Conservation (phyloP, 2,797 vertebrate genomes). For the Pristis pectinata region DNA sequence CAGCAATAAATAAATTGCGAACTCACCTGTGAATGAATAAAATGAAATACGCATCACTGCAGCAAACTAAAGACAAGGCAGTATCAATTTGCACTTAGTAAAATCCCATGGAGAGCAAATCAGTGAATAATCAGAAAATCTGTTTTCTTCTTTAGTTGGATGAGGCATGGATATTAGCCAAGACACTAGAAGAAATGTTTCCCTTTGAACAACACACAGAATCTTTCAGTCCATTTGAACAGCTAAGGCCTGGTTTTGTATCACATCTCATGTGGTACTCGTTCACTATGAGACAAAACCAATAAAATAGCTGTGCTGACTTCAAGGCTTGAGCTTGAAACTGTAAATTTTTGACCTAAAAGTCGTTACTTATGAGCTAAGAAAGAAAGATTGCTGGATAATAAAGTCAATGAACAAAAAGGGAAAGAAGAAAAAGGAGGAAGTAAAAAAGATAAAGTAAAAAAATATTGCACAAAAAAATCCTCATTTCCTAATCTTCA, state of each 20-base stretch:
- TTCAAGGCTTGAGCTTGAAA: not conserved
- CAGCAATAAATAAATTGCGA: too few species aligned
- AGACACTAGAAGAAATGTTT: too few species aligned
- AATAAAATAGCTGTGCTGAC: not conserved
- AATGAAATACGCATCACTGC: too few species aligned
- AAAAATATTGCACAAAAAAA: not conserved
- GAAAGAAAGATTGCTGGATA: too few species aligned
- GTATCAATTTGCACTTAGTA: not conserved
- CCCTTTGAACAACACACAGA: not conserved
- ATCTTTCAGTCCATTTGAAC: not conserved
- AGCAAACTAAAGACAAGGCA: not conserved
- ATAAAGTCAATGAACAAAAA: not conserved
- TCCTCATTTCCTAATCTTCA: not conserved
- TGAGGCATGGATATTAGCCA: not conserved
- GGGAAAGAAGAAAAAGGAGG: not conserved
- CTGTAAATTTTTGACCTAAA: not conserved
- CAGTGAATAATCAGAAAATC: too few species aligned
- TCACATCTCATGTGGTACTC: not conserved
- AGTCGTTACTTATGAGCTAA: not conserved
- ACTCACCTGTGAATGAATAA: too few species aligned
- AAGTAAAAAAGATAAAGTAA: not conserved
- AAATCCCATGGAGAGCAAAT: not conserved
- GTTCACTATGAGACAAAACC: not conserved
- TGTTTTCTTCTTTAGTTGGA: not conserved
- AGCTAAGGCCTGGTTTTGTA: not conserved